Percentiles rank a stretch among this genome's conserved stretches.
phyloP scores from a whole-genome alignment of 2,113 vertebrate species.

The Uropsilus gracilis region DNA sequence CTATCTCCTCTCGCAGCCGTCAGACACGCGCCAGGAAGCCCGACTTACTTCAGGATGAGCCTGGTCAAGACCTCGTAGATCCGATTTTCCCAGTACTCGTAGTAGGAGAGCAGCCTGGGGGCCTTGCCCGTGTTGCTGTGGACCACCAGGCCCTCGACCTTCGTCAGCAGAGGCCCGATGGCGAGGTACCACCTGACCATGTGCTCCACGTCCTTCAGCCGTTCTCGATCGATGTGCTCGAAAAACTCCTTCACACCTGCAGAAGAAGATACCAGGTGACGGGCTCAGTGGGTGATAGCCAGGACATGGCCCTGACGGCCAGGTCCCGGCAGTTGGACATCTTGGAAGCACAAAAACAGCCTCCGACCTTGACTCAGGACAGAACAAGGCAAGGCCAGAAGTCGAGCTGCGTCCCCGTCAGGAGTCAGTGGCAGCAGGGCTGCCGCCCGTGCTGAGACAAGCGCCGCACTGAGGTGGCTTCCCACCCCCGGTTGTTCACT shows the following conservation, averaged over 20 bases:
- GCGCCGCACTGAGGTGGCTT: too few species aligned
- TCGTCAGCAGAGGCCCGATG: constrained; percentile 90
- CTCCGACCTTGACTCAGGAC: background rate
- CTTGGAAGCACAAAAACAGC: background rate
- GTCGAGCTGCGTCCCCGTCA: background rate
- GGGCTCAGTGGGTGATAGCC: fast-evolving
- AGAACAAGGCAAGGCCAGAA: background rate
- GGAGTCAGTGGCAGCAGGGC: too few species aligned
- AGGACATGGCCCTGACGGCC: background rate
- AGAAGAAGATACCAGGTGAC: background rate
- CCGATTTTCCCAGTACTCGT: constrained; percentile 91
- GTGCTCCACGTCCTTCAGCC: constrained; percentile 86
- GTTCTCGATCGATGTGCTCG: constrained; percentile 88
- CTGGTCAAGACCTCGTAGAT: constrained; percentile 89
- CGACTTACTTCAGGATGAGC: constrained; percentile 92
- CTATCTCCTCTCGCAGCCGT: fast-evolving
- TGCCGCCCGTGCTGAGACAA: too few species aligned
- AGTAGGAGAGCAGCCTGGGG: constrained; percentile 89
- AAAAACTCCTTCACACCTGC: constrained; percentile 94
- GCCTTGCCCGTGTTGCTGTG: constrained; percentile 91
- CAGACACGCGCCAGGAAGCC: background rate
- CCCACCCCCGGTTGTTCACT: too few species aligned
- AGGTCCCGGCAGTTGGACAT: fast-evolving
- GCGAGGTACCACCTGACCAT: constrained; percentile 90
- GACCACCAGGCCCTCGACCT: constrained; percentile 90